Evolutionary conservation across 2,888 invertebrate species (phyloP).

Genomic region (Empis stercorea): DNA sequence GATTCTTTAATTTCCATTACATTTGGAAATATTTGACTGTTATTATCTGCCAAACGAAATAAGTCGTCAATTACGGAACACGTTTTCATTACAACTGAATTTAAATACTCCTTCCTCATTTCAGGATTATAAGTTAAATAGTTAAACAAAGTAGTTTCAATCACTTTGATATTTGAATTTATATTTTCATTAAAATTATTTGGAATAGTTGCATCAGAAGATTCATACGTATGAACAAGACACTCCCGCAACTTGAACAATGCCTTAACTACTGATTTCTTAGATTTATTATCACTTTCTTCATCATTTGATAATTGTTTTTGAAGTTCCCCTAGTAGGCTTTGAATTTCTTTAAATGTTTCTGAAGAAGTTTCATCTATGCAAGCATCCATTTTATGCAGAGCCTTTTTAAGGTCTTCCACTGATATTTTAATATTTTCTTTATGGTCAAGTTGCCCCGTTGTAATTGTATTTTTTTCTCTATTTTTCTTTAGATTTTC

Average conservation of each 20-base stretch:
- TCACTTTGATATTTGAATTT: not conserved
- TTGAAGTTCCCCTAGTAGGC: not conserved
- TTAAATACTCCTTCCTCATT: not conserved
- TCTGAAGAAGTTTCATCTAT: not conserved
- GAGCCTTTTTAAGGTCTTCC: not conserved
- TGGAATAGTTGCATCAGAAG: not conserved
- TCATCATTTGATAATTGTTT: not conserved
- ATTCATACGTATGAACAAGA: constrained; percentile 10
- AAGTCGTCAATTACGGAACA: not conserved
- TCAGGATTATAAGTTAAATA: not conserved
- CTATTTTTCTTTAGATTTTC: no score
- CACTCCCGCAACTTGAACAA: constrained; percentile 9
- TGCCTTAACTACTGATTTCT: not conserved
- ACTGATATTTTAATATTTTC: not conserved
- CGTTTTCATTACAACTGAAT: no score
- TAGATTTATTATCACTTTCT: not conserved
- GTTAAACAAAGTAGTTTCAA: not conserved
- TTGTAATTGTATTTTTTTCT: no score
- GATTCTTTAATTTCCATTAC: no score
- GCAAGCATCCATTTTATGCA: not conserved
- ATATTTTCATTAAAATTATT: not conserved
- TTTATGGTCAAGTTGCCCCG: not conserved
- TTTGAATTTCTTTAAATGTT: not conserved
- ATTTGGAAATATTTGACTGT: no score
- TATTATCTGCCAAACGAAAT: not conserved